phyloP scores from a whole-genome alignment of 2,797 vertebrate genomes.

The Graptemys geographica region DNA sequence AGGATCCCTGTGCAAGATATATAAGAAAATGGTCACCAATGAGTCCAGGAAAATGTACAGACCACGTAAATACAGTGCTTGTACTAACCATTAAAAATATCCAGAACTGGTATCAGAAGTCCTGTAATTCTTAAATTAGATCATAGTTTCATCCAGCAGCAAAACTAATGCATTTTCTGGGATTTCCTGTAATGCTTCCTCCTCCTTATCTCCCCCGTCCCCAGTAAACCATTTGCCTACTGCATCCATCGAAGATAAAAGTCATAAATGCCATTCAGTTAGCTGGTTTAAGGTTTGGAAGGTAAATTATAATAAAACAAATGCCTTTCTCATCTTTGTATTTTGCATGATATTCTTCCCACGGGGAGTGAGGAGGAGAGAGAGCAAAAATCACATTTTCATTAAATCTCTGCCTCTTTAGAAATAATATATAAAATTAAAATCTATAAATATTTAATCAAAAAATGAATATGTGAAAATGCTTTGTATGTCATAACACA shows the following conservation, averaged over 20 bases:
- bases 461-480: not conserved
- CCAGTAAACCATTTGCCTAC: not conserved
- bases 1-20: conserved; percentile 9
- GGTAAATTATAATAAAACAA: not conserved
- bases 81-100: not conserved
- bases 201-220: not conserved
- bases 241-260: conserved; percentile 2
- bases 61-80: not conserved
- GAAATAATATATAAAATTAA: not conserved
- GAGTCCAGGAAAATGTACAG: conserved; percentile 1
- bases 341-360: not conserved
- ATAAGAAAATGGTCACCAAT: conserved; percentile 10
- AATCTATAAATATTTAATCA: not conserved
- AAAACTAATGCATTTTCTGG: not conserved
- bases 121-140: not conserved
- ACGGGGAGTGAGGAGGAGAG: not conserved
- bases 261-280: not conserved
- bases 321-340: not conserved
- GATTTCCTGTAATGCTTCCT: not conserved
- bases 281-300: not conserved
- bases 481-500: not conserved
- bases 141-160: not conserved
- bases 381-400: not conserved
- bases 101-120: not conserved
- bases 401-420: not conserved